A percentile compares a stretch with the other conserved stretches of the same genome.
Conservation (phyloP, 2,113 vertebrate genomes). For the Melanostigma gelatinosum region DNA sequence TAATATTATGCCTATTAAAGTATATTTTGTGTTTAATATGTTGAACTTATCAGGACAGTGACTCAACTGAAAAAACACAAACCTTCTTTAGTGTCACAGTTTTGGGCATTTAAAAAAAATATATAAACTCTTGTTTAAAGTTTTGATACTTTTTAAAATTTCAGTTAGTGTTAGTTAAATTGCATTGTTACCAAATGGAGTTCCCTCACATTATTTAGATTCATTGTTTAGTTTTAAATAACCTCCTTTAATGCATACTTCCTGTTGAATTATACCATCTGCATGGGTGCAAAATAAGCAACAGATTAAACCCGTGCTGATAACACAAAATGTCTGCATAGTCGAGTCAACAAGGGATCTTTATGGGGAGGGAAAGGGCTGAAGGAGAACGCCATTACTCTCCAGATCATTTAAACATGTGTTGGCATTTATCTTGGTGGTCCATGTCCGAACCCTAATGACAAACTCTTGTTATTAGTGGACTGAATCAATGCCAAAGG, state of each 20-base stretch:
- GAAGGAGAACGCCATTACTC: constrained; percentile 72
- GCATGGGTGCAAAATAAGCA: constrained; percentile 47
- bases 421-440: constrained; percentile 81
- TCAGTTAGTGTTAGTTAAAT: background rate
- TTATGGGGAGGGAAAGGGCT: constrained; percentile 62
- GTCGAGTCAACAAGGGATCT: constrained; percentile 62
- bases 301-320: constrained; percentile 58
- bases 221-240: constrained; percentile 26
- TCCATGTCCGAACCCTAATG: constrained; percentile 79
- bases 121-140: background rate
- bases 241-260: constrained; percentile 24
- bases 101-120: too few relatives aligned
- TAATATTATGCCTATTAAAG: background rate
- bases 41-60: background rate
- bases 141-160: background rate
- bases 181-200: background rate
- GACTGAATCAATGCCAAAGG: constrained; percentile 74
- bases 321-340: constrained; percentile 61
- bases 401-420: constrained; percentile 80
- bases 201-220: constrained; percentile 9
- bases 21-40: background rate
- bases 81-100: background rate
- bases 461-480: constrained; percentile 78
- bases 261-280: constrained; percentile 35
- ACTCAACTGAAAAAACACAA: background rate